Evolutionary conservation across 1,140 invertebrate species (phyloP), one percentile per base, ranked within the genome.

Genomic region (Drosophila ambigua): DNA sequence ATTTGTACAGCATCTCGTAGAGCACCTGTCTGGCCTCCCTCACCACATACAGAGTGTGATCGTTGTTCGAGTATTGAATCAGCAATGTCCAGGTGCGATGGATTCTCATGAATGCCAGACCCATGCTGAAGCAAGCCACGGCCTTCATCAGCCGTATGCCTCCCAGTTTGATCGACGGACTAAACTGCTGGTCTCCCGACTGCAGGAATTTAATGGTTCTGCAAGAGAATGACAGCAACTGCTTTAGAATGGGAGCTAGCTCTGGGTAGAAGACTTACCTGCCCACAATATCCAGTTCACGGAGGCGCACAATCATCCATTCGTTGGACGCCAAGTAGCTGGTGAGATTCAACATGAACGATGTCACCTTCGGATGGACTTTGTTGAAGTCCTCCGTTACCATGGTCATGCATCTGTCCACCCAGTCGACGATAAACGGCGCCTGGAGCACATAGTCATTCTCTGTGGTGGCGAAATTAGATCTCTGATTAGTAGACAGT

Each of bases 31-130:
- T 92, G 6, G 94, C 93, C 66, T 94, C 94, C 16, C 93, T 92
- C 0, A 93, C 93, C n/a, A 95, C 93, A 68, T 95, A 95, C 67
- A 95, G 79, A 6, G 94, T 95, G 41, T 95, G 93, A 91, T 94
- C 94, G 50, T 92, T 84, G 57, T 94, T 93, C 54, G 93, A 93
- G 58, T 93, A 93, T 46, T 93, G 92, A 2, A 95, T 85, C 4
- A 94, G 90, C 51, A 93, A 79, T 24, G 79, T 89, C 94, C 94
- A 95, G 5, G 85, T 68, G 76, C 93, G 91, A 64, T 91, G 92
- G 48, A 93, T 68, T 23, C 93, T 91, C 2, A 95, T 82, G 93
- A 94, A 95, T 28, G 93, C 77, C 31, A 94, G 67, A 3, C 94
- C 95, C 67, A 92, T 92, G 68, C 90, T 79, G 73, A 95, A 94